These are phyloP conservation scores for Calliphora vicina DNA, from an alignment of 1,140 invertebrate genomes.

Conservation along the genomic window DNA sequence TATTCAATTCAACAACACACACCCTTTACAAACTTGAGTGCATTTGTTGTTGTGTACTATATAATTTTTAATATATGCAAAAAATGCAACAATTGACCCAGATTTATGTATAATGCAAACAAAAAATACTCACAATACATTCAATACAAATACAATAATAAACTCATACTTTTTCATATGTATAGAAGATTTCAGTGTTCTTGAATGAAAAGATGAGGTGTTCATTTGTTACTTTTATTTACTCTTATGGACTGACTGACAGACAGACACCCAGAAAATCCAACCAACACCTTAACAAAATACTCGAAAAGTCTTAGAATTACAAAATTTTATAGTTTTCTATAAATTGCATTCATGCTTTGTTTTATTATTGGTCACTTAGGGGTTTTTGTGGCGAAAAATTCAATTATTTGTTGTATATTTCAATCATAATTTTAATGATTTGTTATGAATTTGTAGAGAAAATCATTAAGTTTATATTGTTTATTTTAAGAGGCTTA, in stretches of 20 bases:
- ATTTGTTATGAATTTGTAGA: too few relatives aligned
- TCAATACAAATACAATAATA: neutral
- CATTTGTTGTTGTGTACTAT: too few relatives aligned
- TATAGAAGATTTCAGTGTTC: neutral
- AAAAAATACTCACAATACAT: neutral
- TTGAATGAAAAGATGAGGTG: neutral
- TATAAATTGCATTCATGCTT: neutral
- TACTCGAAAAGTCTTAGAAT: neutral
- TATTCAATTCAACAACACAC: neutral
- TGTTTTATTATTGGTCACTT: neutral
- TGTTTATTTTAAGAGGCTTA: too few relatives aligned
- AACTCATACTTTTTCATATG: neutral
- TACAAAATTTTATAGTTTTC: neutral
- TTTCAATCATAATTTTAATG: too few relatives aligned
- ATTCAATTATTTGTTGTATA: neutral
- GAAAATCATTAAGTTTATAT: too few relatives aligned
- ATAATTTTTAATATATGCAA: conserved; percentile 17
- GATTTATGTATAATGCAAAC: conserved; percentile 46
- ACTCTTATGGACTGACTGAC: neutral
- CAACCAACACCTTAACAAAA: neutral
- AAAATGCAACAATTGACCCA: conserved; percentile 60
- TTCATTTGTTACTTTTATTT: neutral
- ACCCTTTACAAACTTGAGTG: too few relatives aligned
- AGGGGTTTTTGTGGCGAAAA: neutral
- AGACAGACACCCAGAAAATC: neutral